Conservation (phyloP, 2,113 vertebrate genomes). For the Neolamprologus longior region DNA sequence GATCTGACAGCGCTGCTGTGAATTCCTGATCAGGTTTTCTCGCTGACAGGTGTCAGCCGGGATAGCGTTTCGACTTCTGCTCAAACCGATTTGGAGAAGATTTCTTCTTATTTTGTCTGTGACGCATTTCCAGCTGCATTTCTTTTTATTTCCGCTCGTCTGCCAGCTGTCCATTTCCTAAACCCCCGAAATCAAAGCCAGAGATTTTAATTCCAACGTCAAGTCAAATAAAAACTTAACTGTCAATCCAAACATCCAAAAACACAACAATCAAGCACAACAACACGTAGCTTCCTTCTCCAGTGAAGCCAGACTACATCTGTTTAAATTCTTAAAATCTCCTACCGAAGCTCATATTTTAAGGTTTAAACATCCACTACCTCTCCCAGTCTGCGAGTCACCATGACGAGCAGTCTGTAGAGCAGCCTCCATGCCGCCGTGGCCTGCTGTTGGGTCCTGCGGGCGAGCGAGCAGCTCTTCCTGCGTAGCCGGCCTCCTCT, state of each 20-base stretch:
- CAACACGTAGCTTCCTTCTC: not conserved
- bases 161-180: not conserved
- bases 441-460: slow-evolving; percentile 69
- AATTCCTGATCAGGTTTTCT: slow-evolving; percentile 21
- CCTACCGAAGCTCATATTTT: not conserved
- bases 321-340: not conserved
- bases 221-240: not conserved
- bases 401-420: slow-evolving; percentile 71
- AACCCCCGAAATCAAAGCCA: not conserved
- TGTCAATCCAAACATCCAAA: not conserved
- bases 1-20: slow-evolving; percentile 11
- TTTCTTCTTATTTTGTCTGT: not conserved
- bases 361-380: not conserved
- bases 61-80: slow-evolving; percentile 9
- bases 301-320: not conserved
- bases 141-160: not conserved
- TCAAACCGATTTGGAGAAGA: not conserved
- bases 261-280: not conserved
- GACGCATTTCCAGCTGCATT: not conserved
- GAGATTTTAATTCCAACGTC: not conserved
- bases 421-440: slow-evolving; percentile 68
- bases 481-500: slow-evolving; percentile 64
- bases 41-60: slow-evolving; percentile 34
- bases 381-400: slow-evolving; percentile 22
- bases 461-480: slow-evolving; percentile 70